A percentile compares a stretch with the other conserved stretches of the same genome.
phyloP scores from a whole-genome alignment of 92 coral and sea anemone species.

The Montipora capitata region DNA sequence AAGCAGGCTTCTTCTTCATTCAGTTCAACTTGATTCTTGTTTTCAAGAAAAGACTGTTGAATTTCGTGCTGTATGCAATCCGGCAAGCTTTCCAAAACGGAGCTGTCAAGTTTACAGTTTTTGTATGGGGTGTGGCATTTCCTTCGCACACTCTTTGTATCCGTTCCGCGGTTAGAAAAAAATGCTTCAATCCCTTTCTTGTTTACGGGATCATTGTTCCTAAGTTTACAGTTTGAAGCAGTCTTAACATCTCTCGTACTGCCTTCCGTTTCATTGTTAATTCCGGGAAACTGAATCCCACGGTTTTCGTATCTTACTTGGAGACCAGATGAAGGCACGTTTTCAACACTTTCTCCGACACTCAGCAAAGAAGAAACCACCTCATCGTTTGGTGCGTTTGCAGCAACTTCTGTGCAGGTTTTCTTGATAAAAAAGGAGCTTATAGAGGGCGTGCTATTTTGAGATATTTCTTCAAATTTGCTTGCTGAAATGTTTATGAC shows the following conservation, averaged over 20 bases:
- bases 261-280: neutral
- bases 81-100: slow-evolving; percentile 48
- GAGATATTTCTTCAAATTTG: too few relatives aligned
- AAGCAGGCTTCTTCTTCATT: too few relatives aligned
- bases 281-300: neutral
- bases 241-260: neutral
- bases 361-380: neutral
- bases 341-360: neutral
- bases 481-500: slow-evolving; percentile 84
- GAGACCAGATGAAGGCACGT: neutral
- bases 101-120: slow-evolving; percentile 70
- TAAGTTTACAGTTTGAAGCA: neutral
- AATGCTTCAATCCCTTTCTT: slow-evolving; percentile 48
- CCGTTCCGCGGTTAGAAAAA: slow-evolving; percentile 12
- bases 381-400: neutral
- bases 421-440: slow-evolving; percentile 88
- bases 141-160: neutral
- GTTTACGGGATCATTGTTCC: neutral
- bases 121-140: slow-evolving; percentile 45
- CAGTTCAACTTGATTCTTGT: too few relatives aligned
- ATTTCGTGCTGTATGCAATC: too few relatives aligned
- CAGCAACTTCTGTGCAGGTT: slow-evolving; percentile 25
- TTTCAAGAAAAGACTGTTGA: too few relatives aligned
- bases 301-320: neutral
- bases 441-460: slow-evolving; percentile 81